Percentiles rank a stretch among this genome's conserved stretches.
phyloP scores from a whole-genome alignment of 1,140 invertebrate species.

The Halotydeus destructor region DNA sequence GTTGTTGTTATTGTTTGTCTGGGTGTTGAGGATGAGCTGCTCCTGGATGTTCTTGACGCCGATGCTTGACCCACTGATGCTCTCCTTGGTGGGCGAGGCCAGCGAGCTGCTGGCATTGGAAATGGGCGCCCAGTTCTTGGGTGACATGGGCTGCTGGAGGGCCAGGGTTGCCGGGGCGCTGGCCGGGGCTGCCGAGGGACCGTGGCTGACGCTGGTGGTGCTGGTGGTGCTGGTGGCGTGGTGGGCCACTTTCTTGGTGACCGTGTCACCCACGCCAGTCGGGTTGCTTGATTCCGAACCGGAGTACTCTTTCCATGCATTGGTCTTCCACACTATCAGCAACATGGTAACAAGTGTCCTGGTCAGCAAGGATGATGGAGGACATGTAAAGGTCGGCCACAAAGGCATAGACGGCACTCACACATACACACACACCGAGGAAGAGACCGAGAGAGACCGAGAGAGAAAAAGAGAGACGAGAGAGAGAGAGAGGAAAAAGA shows the following conservation, averaged over 20 bases:
- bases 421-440: no score
- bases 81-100: not conserved
- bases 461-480: no score
- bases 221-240: conserved; percentile 4
- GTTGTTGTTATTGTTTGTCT: not conserved
- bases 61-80: not conserved
- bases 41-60: conserved; percentile 11
- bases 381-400: no score
- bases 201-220: not conserved
- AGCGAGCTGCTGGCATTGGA: not conserved
- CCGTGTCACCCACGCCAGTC: not conserved
- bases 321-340: conserved; percentile 88
- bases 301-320: conserved; percentile 76
- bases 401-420: no score
- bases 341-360: conserved; percentile 94
- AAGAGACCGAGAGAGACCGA: no score
- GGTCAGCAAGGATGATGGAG: conserved; percentile 80
- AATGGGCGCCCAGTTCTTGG: conserved; percentile 3
- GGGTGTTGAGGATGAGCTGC: conserved; percentile 5
- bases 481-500: no score
- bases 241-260: conserved; percentile 13
- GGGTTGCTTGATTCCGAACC: conserved; percentile 45
- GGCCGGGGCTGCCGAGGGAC: not conserved
- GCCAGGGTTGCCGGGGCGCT: not conserved
- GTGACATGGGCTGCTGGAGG: not conserved